Evolutionary conservation across 1,140 invertebrate genomes (phyloP), one percentile per base, ranked within the genome.

Genomic region (Armadillidium nasatum): DNA sequence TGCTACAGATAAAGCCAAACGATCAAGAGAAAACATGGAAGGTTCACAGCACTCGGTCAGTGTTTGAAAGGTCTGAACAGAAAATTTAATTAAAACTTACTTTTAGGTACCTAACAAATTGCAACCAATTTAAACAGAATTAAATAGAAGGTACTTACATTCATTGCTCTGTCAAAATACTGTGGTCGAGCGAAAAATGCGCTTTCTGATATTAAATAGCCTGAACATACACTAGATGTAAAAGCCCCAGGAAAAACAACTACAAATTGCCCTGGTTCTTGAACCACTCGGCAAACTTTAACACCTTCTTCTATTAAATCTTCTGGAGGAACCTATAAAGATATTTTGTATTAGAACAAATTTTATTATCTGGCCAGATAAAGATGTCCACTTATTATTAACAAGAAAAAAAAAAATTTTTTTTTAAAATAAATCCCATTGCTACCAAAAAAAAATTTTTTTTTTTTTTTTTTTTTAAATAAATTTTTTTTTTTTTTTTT

Each of bases 221-320:
- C 94, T 2, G 94, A 95, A 80, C 91, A 92, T 77, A 98, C 89
- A 50, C 91, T 94, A 0, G 93, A 93, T 0, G 94, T 95, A 83
- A 95, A 96, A 0, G 93, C 91, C 83, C 93, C 90, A 0, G 95
- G 94, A 84, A 96, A 96, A 0, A 97, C 92, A 1, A 97, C 88
- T 73, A 97, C 90, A 84, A 94, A 96, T 84, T 97, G 92, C 4
- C 94, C 93, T 0, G 93, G 93, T 76, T 92, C 89, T 84, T 98
- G 96, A 0, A 94, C 90, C 7, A 91, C 90, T 10, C 91, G 88
- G 74, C 90, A 91, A 33, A 97, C 84, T 0, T 91, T 89, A 1
- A 96, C 92, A 0, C 91, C 90, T 68, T 92, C 88, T 78, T 90
- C 88, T 0, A 91, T 88, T 33, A 98, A 86, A 77, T 92, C 85